phyloP scores from a whole-genome alignment of 35 echinoderm and acorn worm species.

The Heliocidaris tuberculata region DNA sequence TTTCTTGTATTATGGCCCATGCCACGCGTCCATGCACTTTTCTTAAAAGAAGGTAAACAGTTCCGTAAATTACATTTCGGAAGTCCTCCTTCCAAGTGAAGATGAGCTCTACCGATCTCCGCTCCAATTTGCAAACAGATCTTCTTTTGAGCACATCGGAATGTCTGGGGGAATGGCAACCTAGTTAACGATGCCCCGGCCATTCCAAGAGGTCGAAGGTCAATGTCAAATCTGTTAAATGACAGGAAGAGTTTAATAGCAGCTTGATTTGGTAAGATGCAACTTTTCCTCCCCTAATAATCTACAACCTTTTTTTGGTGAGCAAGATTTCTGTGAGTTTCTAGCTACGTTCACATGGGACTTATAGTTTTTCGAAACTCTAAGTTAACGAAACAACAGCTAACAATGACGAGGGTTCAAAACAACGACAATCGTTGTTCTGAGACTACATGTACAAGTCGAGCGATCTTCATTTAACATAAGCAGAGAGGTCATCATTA shows the following conservation, averaged over 20 bases:
- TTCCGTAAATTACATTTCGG: background rate
- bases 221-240: background rate
- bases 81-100: background rate
- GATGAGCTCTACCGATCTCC: background rate
- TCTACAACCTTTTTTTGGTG: background rate
- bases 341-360: too few relatives aligned
- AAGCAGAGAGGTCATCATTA: too few relatives aligned
- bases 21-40: background rate
- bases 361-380: too few relatives aligned
- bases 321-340: background rate
- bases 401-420: too few relatives aligned
- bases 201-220: background rate
- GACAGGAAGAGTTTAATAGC: conserved; percentile 26
- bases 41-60: conserved; percentile 12
- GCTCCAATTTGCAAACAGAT: conserved; percentile 26
- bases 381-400: too few relatives aligned
- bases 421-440: too few relatives aligned
- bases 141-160: background rate
- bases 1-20: background rate
- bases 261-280: background rate
- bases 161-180: conserved; percentile 18
- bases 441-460: too few relatives aligned
- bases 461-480: too few relatives aligned
- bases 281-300: background rate
- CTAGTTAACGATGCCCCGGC: background rate